Evolutionary conservation across 2,888 invertebrate genomes (phyloP).

Genomic region (Nomada hirtipes): DNA sequence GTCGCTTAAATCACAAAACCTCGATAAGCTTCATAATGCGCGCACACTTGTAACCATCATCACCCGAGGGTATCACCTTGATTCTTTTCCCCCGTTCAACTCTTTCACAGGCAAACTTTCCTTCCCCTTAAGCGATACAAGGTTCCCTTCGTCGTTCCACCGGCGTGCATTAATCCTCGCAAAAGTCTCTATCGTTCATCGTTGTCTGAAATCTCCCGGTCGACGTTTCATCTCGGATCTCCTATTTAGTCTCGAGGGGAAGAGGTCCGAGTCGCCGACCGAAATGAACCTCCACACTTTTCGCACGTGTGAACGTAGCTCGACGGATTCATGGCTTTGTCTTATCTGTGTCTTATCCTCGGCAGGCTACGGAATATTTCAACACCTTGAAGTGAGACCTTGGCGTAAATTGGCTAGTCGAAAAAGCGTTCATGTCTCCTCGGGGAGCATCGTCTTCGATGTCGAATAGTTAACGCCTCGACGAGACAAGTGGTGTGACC

Average conservation of each 20-base stretch:
- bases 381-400: neutral
- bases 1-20: slow-evolving; percentile 14
- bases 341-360: slow-evolving; percentile 19
- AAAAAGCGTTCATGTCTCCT: neutral
- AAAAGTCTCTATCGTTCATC: slow-evolving; percentile 11
- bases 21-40: slow-evolving; percentile 5
- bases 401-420: slow-evolving; percentile 10
- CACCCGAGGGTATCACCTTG: slow-evolving; percentile 10
- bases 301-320: neutral
- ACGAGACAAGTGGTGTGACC: too few relatives aligned
- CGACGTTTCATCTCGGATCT: neutral
- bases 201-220: slow-evolving; percentile 10
- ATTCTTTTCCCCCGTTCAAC: neutral
- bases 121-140: neutral
- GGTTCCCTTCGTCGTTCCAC: neutral
- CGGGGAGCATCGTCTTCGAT: neutral
- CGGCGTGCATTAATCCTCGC: slow-evolving; percentile 26
- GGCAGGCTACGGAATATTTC: slow-evolving; percentile 17
- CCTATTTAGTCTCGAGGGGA: neutral
- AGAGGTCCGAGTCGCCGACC: neutral
- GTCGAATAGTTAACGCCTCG: neutral
- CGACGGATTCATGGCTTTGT: slow-evolving; percentile 11
- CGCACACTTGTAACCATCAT: neutral
- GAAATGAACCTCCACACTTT: slow-evolving; percentile 23
- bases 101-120: neutral